Evolutionary conservation across 2,113 vertebrate genomes (phyloP).

Genomic region (Pluvialis apricaria): DNA sequence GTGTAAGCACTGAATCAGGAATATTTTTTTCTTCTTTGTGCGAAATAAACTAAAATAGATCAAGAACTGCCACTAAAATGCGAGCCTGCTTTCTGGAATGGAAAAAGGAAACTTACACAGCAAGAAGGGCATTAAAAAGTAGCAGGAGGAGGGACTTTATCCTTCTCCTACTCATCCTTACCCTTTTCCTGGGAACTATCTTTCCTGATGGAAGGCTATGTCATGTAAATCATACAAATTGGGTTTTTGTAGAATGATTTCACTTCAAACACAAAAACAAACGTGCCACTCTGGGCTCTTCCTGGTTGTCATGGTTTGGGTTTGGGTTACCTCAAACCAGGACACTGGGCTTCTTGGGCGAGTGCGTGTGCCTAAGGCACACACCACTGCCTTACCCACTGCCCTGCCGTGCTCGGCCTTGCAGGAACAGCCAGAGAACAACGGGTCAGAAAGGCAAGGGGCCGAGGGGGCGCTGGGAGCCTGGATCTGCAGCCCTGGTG

Average conservation of each 20-base stretch:
- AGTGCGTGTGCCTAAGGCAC: too few relatives aligned
- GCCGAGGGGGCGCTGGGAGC: neutral
- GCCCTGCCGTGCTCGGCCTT: fast-evolving
- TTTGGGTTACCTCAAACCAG: neutral
- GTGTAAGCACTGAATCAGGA: neutral
- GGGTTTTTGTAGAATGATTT: neutral
- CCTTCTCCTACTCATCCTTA: neutral
- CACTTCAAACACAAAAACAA: neutral
- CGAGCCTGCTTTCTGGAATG: neutral
- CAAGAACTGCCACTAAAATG: neutral
- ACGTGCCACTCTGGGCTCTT: neutral
- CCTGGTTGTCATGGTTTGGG: neutral
- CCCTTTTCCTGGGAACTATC: neutral
- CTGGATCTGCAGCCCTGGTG: neutral
- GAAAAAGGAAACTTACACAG: neutral
- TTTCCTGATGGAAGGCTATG: neutral
- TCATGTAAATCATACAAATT: neutral
- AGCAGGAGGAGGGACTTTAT: neutral
- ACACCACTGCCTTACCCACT: neutral
- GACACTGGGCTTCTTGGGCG: neutral
- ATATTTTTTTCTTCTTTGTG: neutral
- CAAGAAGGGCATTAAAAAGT: neutral
- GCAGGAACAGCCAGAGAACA: neutral
- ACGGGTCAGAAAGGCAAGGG: neutral
- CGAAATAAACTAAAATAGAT: neutral